phyloP scores from a whole-genome alignment of 2,888 invertebrate genomes.

The Bruchidius siliquastri region DNA sequence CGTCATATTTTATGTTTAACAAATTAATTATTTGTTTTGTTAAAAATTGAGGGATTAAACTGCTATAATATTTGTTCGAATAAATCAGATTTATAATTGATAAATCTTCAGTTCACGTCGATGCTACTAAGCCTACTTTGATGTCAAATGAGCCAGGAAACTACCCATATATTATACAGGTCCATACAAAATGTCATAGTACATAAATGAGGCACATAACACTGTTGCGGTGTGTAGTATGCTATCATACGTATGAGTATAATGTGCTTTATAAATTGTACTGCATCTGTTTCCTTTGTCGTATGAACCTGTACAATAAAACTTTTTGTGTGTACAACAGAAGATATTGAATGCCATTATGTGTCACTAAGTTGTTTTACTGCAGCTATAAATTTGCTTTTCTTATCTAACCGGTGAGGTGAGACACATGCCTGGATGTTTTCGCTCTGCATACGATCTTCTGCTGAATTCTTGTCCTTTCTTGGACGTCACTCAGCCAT shows the following conservation, averaged over 20 bases:
- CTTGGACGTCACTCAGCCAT: no score
- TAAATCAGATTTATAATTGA: no score
- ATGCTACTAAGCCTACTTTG: no score
- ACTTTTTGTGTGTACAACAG: conserved; percentile 1
- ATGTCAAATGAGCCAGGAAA: not conserved
- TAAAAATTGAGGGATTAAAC: no score
- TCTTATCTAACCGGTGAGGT: conserved; percentile 1
- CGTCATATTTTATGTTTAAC: no score
- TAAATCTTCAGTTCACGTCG: no score
- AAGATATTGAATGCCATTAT: conserved; percentile 4
- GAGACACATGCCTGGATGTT: not conserved
- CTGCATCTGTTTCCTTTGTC: not conserved
- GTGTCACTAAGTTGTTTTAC: conserved; percentile 10
- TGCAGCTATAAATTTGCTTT: conserved; percentile 9
- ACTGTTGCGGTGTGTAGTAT: not conserved
- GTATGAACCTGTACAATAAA: not conserved
- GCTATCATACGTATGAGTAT: not conserved
- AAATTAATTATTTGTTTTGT: no score
- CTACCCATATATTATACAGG: not conserved
- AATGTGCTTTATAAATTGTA: not conserved
- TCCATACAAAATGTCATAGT: not conserved
- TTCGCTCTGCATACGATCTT: not conserved
- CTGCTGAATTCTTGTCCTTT: not conserved
- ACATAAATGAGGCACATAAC: not conserved
- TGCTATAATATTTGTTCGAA: no score